Evolutionary conservation across 92 coral and sea anemone species (phyloP).

Genomic region (Blastomussa wellsi): DNA sequence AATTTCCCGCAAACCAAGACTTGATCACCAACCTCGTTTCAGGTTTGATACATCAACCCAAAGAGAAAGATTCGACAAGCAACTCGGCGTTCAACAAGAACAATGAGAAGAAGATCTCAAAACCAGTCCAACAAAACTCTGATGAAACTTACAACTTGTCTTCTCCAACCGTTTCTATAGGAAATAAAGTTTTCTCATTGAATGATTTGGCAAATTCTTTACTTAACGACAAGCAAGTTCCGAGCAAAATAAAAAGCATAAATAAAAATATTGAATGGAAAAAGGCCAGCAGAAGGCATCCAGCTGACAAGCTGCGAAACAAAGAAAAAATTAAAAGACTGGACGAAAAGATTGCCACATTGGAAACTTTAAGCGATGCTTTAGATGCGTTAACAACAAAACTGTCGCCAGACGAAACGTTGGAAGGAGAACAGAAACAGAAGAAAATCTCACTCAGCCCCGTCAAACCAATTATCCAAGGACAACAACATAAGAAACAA

Average conservation of each 20-base stretch:
- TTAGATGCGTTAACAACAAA: conserved; percentile 64
- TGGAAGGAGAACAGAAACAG: conserved; percentile 8
- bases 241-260: not conserved
- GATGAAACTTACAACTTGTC: conserved; percentile 11
- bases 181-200: conserved; percentile 20
- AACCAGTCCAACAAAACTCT: not conserved
- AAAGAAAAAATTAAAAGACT: conserved; percentile 25
- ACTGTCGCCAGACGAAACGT: conserved; percentile 5
- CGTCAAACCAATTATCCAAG: not conserved
- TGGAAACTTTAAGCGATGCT: conserved; percentile 82
- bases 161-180: conserved; percentile 33
- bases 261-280: not conserved
- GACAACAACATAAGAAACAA: not conserved
- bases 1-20: conserved; percentile 5
- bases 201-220: conserved; percentile 24
- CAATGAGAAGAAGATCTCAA: not conserved
- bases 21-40: conserved; percentile 18
- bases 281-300: conserved; percentile 8
- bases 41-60: conserved; percentile 11
- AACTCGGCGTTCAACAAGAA: not conserved
- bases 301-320: not conserved
- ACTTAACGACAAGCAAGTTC: not conserved
- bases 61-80: not conserved
- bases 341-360: conserved; percentile 66
- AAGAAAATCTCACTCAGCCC: not conserved